These are phyloP conservation scores for Galerucella calmariensis DNA, from an alignment of 2,888 invertebrate genomes.

Conservation along the genomic window DNA sequence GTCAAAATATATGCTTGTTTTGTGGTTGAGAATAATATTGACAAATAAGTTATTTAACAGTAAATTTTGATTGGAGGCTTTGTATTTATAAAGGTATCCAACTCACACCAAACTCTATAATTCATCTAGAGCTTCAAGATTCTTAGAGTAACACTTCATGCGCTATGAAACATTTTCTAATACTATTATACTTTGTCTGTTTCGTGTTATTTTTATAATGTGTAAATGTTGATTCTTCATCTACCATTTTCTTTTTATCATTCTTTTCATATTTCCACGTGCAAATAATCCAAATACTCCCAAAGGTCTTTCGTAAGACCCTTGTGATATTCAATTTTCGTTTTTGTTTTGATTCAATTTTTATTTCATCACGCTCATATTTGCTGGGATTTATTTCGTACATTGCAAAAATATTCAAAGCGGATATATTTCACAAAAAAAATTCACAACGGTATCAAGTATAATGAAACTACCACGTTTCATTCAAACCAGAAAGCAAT, in stretches of 20 bases:
- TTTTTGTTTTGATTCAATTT: conserved; percentile 34
- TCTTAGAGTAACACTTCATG: not conserved
- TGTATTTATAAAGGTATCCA: not conserved
- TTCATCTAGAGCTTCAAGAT: not conserved
- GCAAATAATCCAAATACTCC: conserved; percentile 21
- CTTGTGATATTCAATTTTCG: conserved; percentile 25
- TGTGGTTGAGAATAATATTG: no score
- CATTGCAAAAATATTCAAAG: conserved; percentile 20
- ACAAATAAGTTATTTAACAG: no score
- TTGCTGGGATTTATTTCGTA: conserved; percentile 23
- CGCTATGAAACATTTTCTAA: not conserved
- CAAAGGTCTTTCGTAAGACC: conserved; percentile 11
- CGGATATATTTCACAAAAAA: conserved; percentile 1
- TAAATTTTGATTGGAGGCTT: no score
- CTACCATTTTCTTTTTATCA: conserved; percentile 13
- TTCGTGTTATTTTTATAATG: conserved; percentile 4
- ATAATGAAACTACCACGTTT: not conserved
- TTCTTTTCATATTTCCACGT: conserved; percentile 16
- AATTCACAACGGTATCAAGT: not conserved
- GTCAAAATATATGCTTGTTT: no score
- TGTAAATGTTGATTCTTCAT: not conserved
- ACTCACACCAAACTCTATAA: not conserved
- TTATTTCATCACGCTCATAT: conserved; percentile 26
- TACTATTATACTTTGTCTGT: not conserved
- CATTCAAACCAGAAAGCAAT: no score